Percentiles rank a stretch among this genome's conserved stretches.
These are phyloP conservation scores for Dryoscopus gambensis DNA, from an alignment of 2,113 vertebrate species.

Conservation along the genomic window DNA sequence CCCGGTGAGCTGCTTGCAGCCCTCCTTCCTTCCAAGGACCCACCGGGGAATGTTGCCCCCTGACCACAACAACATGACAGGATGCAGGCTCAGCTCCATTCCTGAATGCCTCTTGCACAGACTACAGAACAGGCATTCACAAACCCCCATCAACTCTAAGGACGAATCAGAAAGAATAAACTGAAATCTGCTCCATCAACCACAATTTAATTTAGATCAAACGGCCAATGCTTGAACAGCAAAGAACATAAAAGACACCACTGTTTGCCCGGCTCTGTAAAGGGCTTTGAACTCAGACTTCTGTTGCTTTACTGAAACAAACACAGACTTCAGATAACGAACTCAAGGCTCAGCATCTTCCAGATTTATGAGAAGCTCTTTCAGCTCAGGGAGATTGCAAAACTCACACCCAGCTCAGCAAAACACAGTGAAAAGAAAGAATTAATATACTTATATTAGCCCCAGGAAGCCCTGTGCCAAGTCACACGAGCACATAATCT, in stretches of 20 bases:
- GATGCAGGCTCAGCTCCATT: not conserved
- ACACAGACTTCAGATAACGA: not conserved
- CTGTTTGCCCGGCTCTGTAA: not conserved
- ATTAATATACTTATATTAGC: not conserved
- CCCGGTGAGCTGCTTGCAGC: too few species aligned
- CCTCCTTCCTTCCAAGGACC: too few species aligned
- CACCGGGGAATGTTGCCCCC: too few species aligned
- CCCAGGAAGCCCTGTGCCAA: not conserved
- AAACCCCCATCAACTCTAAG: not conserved
- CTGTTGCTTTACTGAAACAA: not conserved
- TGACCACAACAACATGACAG: too few species aligned
- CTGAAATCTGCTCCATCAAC: not conserved
- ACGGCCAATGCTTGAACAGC: not conserved
- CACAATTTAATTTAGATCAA: not conserved
- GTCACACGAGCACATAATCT: rapidly evolving
- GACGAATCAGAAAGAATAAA: not conserved
- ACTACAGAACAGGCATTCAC: not conserved
- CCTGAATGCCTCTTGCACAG: not conserved
- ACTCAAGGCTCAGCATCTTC: not conserved
- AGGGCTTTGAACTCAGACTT: not conserved
- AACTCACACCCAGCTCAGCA: not conserved
- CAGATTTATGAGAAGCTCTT: not conserved
- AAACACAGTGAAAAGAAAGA: not conserved
- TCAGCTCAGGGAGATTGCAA: not conserved
- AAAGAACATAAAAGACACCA: not conserved